These are phyloP conservation scores for Notodonta ziczac DNA, from an alignment of 2,888 invertebrate genomes.

Conservation along the genomic window DNA sequence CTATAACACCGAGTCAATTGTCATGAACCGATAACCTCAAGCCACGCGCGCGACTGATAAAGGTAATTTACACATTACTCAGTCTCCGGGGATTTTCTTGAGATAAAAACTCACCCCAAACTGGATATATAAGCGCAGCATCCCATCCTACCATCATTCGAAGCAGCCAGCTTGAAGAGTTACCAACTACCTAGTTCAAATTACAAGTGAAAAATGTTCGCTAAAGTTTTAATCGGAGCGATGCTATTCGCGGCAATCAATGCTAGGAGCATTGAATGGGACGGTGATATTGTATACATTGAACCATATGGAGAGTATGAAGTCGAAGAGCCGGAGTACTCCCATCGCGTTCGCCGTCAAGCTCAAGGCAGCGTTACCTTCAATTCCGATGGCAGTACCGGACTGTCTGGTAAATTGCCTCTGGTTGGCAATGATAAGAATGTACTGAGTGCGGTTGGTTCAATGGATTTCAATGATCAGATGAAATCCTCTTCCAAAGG, in stretches of 20 bases:
- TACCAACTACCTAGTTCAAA: neutral
- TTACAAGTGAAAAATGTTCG: constrained; percentile 9
- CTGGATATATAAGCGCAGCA: constrained; percentile 10
- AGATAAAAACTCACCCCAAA: neutral
- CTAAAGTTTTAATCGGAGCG: constrained; percentile 4
- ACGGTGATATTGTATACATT: neutral
- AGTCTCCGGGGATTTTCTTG: constrained; percentile 9
- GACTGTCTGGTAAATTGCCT: constrained; percentile 23
- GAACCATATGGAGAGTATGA: neutral
- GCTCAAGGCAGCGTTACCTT: constrained; percentile 16
- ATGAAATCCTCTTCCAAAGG: constrained; percentile 11
- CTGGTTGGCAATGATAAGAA: constrained; percentile 30
- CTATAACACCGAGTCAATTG: too few relatives aligned
- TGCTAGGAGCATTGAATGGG: neutral
- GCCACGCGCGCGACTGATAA: constrained; percentile 8
- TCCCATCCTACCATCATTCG: constrained; percentile 2
- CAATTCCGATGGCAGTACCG: constrained; percentile 27
- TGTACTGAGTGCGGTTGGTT: constrained; percentile 27
- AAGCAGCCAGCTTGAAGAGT: neutral
- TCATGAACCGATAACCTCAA: constrained; percentile 1
- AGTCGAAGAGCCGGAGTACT: constrained; percentile 3
- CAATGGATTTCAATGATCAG: constrained; percentile 11
- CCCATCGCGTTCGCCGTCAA: constrained; percentile 23
- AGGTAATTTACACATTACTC: constrained; percentile 10
- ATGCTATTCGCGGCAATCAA: constrained; percentile 1